Evolutionary conservation across 2,113 vertebrate genomes (phyloP).

Genomic region (Psammodynastes pulverulentus): DNA sequence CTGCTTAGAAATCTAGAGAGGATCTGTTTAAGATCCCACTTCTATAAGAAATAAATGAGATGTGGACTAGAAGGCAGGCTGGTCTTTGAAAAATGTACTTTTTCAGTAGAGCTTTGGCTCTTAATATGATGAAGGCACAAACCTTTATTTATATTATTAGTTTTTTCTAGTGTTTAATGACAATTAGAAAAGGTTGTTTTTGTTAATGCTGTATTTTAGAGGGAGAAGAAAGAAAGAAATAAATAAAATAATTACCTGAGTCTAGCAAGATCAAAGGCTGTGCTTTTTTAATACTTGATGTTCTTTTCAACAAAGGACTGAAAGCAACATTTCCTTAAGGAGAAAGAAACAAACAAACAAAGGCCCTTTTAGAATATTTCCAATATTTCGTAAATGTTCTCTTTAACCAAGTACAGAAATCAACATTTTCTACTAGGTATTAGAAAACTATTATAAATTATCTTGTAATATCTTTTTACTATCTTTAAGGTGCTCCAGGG

Average conservation of each 20-base stretch:
- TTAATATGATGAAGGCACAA: neutral
- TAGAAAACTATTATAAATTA: neutral
- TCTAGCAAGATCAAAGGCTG: constrained; percentile 43
- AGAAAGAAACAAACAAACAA: constrained; percentile 48
- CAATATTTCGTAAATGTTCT: constrained; percentile 18
- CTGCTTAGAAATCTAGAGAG: neutral
- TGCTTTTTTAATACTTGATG: constrained; percentile 72
- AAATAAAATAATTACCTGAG: constrained; percentile 30
- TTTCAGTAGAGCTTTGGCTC: neutral
- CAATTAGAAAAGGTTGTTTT: neutral
- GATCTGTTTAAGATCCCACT: neutral
- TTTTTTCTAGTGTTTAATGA: neutral
- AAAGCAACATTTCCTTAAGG: constrained; percentile 55
- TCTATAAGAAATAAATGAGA: neutral
- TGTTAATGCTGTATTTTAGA: neutral
- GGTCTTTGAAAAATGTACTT: neutral
- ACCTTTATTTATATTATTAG: neutral
- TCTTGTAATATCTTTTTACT: neutral
- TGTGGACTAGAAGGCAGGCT: neutral
- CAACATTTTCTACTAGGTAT: neutral
- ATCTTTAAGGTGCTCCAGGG: too few relatives aligned
- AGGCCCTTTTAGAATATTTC: constrained; percentile 46
- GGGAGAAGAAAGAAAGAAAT: neutral
- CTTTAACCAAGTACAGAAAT: neutral
- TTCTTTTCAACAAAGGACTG: constrained; percentile 69